Percentiles rank a stretch among this genome's conserved stretches.
These are phyloP conservation scores for Cydia fagiglandana DNA, from an alignment of 1,140 invertebrate species.

Conservation along the genomic window DNA sequence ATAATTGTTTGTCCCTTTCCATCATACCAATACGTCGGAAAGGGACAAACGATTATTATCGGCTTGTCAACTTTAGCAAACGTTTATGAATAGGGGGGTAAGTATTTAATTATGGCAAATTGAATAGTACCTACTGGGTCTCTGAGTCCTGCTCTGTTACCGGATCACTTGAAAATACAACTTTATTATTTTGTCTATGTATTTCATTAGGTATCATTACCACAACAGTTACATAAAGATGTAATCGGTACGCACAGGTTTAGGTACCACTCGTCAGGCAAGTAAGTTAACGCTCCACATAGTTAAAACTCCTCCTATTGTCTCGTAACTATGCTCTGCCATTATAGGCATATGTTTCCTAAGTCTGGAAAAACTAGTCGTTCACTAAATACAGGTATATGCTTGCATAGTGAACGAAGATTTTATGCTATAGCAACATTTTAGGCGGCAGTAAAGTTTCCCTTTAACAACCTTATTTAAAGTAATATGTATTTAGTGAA, in stretches of 20 bases:
- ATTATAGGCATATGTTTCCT: slow-evolving; percentile 6
- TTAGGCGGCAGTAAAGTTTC: too few relatives aligned
- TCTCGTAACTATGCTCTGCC: slow-evolving; percentile 26
- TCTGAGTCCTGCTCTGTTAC: too few relatives aligned
- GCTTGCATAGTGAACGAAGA: background rate
- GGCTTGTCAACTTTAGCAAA: too few relatives aligned
- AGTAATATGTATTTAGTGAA: too few relatives aligned
- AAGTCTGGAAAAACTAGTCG: background rate
- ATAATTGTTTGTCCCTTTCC: too few relatives aligned
- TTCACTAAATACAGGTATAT: background rate
- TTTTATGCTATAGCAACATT: background rate
- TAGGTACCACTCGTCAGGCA: slow-evolving; percentile 19
- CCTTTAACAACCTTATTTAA: too few relatives aligned
- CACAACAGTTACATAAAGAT: slow-evolving; percentile 20
- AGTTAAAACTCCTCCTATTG: slow-evolving; percentile 14
- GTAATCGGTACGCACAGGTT: slow-evolving; percentile 16
- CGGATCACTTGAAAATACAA: background rate
- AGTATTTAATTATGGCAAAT: too few relatives aligned
- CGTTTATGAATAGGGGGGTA: too few relatives aligned
- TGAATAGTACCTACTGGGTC: too few relatives aligned
- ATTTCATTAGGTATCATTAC: background rate
- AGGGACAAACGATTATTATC: too few relatives aligned
- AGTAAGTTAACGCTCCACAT: slow-evolving; percentile 26
- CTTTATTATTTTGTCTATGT: background rate
- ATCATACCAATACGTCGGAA: too few relatives aligned